These are phyloP conservation scores for Mergus octosetaceus DNA, from an alignment of 2,797 vertebrate genomes.

Conservation along the genomic window DNA sequence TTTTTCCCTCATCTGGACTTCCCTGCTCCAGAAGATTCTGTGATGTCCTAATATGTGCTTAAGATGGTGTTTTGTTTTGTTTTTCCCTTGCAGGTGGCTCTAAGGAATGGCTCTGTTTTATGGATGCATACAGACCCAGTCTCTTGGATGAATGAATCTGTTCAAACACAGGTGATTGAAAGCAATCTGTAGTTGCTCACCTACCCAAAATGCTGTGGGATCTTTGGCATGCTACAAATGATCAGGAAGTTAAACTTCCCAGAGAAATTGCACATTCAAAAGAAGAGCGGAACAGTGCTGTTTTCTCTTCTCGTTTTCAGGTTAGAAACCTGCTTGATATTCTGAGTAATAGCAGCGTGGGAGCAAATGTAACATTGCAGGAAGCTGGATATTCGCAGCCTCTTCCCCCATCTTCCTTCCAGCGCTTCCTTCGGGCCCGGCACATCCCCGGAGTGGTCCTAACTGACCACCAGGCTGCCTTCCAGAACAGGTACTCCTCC, in stretches of 20 bases:
- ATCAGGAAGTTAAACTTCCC: background rate
- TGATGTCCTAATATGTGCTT: accelerated
- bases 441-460: constrained; percentile 89
- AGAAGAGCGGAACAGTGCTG: accelerated
- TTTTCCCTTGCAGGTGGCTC: constrained; percentile 82
- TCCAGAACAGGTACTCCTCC: constrained; percentile 82
- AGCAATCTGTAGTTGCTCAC: background rate
- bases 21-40: background rate
- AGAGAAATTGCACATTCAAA: background rate
- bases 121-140: constrained; percentile 94
- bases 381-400: constrained; percentile 78
- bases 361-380: constrained; percentile 53
- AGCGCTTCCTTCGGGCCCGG: constrained; percentile 88
- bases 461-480: constrained; percentile 82
- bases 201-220: background rate
- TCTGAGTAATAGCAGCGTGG: constrained; percentile 24
- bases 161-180: constrained; percentile 80
- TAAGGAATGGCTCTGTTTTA: constrained; percentile 71
- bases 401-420: constrained; percentile 92
- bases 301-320: constrained; percentile 66
- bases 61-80: background rate
- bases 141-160: constrained; percentile 80
- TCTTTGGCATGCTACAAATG: background rate
- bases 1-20: background rate
- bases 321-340: constrained; percentile 73